These are phyloP conservation scores for Thelaira solivaga DNA, from an alignment of 2,888 invertebrate species.

Conservation along the genomic window DNA sequence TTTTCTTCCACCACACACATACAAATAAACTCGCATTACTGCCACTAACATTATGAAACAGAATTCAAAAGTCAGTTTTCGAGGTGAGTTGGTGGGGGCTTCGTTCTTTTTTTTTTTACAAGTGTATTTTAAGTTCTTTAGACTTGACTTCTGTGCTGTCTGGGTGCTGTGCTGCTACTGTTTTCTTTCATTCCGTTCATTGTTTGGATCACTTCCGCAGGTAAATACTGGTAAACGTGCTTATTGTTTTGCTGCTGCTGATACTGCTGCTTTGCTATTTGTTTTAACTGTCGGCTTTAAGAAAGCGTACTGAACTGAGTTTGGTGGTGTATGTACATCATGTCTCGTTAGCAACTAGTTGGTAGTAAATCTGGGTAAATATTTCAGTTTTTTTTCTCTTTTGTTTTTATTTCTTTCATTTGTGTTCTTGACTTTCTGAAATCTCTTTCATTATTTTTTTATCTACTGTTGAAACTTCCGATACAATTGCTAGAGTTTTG, in stretches of 20 bases:
- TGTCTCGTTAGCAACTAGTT: constrained; percentile 62
- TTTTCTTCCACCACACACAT: constrained; percentile 13
- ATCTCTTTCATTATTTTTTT: constrained; percentile 43
- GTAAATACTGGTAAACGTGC: constrained; percentile 55
- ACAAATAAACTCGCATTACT: too few relatives aligned
- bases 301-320: constrained; percentile 24
- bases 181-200: constrained; percentile 45
- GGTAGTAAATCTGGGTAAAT: constrained; percentile 62
- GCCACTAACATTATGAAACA: too few relatives aligned
- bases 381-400: constrained; percentile 38
- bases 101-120: too few relatives aligned
- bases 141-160: constrained; percentile 15
- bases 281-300: constrained; percentile 41
- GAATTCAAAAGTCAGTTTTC: too few relatives aligned
- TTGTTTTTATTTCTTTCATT: background rate
- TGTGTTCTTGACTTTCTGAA: constrained; percentile 20
- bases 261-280: background rate
- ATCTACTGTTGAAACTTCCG: constrained; percentile 51
- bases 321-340: constrained; percentile 54
- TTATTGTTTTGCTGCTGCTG: constrained; percentile 29
- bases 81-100: too few relatives aligned
- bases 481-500: constrained; percentile 36
- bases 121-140: constrained; percentile 58
- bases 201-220: constrained; percentile 60
- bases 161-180: constrained; percentile 11